A percentile compares a stretch with the other conserved stretches of the same genome.
These are phyloP conservation scores for Catocala nupta DNA, from an alignment of 2,888 invertebrate genomes.

Conservation along the genomic window DNA sequence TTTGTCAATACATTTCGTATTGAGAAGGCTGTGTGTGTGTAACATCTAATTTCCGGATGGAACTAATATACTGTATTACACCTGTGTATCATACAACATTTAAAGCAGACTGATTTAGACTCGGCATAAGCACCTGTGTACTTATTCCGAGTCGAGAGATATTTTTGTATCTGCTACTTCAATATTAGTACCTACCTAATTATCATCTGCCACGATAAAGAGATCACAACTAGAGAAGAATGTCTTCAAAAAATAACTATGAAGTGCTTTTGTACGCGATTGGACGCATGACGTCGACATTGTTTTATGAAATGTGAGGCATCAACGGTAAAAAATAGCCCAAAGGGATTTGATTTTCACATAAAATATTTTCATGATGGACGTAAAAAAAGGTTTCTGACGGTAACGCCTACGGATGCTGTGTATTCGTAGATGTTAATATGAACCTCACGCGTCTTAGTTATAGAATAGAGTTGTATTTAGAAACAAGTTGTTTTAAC, in stretches of 20 bases:
- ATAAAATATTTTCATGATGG: conserved; percentile 27
- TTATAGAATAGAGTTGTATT: background rate
- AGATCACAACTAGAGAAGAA: too few relatives aligned
- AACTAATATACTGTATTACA: too few relatives aligned
- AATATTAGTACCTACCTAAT: too few relatives aligned
- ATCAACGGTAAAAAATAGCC: conserved; percentile 16
- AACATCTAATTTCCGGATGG: too few relatives aligned
- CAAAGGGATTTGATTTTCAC: conserved; percentile 23
- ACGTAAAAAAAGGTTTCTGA: conserved; percentile 23
- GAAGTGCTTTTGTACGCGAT: conserved; percentile 3
- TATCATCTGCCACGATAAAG: too few relatives aligned
- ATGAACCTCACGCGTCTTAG: background rate
- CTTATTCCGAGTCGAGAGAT: too few relatives aligned
- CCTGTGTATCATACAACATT: too few relatives aligned
- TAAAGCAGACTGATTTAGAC: too few relatives aligned
- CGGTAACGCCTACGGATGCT: conserved; percentile 1
- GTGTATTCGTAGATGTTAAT: conserved; percentile 3
- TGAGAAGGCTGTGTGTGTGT: too few relatives aligned
- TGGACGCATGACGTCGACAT: conserved; percentile 10
- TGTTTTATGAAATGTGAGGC: conserved; percentile 18
- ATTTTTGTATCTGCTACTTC: too few relatives aligned
- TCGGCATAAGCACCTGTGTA: too few relatives aligned
- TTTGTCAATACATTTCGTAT: too few relatives aligned
- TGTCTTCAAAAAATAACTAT: conserved; percentile 5
- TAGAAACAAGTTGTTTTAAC: background rate